Base-by-base conservation (phyloP, 1,140 invertebrate species). In the Drosophila pachea region DNA sequence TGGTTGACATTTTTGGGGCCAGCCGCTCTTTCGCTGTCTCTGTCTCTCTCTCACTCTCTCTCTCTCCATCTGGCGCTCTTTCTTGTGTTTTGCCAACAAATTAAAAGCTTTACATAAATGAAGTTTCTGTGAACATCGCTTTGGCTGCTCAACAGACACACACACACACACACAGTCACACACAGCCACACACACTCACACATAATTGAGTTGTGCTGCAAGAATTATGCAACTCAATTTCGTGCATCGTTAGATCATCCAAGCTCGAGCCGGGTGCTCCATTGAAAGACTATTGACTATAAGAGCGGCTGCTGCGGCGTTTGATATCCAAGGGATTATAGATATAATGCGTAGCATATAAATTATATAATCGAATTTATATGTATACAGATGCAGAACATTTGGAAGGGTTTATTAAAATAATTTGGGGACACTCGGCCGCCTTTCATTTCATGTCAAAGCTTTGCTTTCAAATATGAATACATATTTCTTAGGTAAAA, bases 51-150 rank as follows among this genome's bases (percentile, higher is more conserved):
- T 43, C 12, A 7, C 40, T 12, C 12, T 14, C 14, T 4, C n/a
- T 35, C 7, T 22, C 31, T 52, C 11, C 5, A 8, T 29, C 6
- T 54, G 16, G 14, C 16, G 50, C 14, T 63, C 29, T 36, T 40
- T n/a, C 2, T 22, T 43, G 40, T 31, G 49, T 61, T 36, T 52
- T 40, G 22, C 32, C 16, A 31, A 60, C 45, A 83, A 83, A 83
- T 83, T 64, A 78, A 83, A 70, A 62, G 78, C 58, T 63, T 73
- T 58, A 65, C 58, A 47, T 64, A 77, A 81, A 81, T 71, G 16
- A 77, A 82, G 63, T 73, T 77, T 76, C 49, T 45, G 47, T 35
- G 43, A 45, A 59, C 47, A 33, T 62, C 49, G 52, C 33, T 45
- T 68, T 11, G 12, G 16, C 12, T 40, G 12, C 12, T 49, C 42